Percentiles rank a stretch among this genome's conserved stretches.
Conservation (phyloP, 2,113 vertebrate genomes). For the Etheostoma spectabile region DNA sequence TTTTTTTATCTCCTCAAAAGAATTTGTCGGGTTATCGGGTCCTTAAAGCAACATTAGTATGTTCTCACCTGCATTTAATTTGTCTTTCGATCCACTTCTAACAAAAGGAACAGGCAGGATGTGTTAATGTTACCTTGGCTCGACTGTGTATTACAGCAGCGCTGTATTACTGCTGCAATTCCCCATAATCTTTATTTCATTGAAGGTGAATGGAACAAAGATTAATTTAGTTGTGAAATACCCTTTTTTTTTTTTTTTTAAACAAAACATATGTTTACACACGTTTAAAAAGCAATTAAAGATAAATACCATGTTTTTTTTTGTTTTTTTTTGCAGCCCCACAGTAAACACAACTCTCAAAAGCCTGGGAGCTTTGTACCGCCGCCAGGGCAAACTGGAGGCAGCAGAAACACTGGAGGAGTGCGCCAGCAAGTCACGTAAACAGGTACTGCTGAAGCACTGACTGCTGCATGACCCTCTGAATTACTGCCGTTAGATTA, state of each 20-base stretch:
- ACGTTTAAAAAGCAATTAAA: background rate
- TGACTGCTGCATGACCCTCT: background rate
- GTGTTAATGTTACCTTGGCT: background rate
- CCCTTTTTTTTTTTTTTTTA: too few relatives aligned
- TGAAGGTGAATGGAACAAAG: background rate
- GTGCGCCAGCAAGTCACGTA: slow-evolving; percentile 89
- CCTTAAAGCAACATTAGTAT: background rate
- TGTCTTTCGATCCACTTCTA: background rate
- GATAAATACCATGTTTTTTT: background rate
- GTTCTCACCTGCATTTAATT: background rate
- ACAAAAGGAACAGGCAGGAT: background rate
- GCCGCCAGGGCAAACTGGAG: slow-evolving; percentile 93
- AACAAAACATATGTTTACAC: background rate
- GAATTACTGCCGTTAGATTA: slow-evolving; percentile 30
- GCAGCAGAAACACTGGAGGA: slow-evolving; percentile 91
- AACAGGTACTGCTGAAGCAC: slow-evolving; percentile 82
- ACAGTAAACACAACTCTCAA: slow-evolving; percentile 92
- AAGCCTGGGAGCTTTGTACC: slow-evolving; percentile 90
- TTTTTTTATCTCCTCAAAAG: too few relatives aligned
- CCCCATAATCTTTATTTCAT: background rate
- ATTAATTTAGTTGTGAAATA: background rate
- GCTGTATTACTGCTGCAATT: background rate
- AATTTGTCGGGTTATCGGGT: background rate
- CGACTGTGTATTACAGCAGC: background rate
- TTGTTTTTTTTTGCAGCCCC: slow-evolving; percentile 74